Conservation (phyloP, 2,888 invertebrate species). For the Lycaena phlaeas region DNA sequence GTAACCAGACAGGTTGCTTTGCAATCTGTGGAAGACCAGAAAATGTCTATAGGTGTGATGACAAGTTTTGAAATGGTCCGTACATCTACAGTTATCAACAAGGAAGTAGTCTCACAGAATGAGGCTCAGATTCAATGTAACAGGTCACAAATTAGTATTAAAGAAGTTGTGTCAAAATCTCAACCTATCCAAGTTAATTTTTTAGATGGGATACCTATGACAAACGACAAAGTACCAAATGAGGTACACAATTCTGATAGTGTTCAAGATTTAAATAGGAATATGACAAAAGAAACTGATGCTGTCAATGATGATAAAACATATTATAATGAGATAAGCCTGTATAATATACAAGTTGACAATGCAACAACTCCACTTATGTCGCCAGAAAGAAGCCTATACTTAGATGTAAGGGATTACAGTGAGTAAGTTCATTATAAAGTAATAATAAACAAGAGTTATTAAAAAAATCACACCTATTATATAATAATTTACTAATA, state of each 20-base stretch:
- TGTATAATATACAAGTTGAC: constrained; percentile 59
- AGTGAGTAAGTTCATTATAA: constrained; percentile 48
- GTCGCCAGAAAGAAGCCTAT: constrained; percentile 60
- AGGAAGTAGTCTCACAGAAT: constrained; percentile 46
- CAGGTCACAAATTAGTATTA: constrained; percentile 55
- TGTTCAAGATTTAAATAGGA: constrained; percentile 8
- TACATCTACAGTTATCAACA: constrained; percentile 60
- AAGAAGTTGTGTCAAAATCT: constrained; percentile 42
- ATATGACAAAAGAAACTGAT: constrained; percentile 19
- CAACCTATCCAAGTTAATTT: constrained; percentile 49
- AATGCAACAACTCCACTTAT: constrained; percentile 59
- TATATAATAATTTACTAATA: no score
- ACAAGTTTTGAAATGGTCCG: constrained; percentile 78
- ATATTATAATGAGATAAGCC: constrained; percentile 56
- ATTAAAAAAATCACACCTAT: no score
- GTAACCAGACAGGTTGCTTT: constrained; percentile 41
- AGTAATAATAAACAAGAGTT: no score
- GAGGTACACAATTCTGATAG: constrained; percentile 10
- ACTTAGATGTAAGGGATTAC: constrained; percentile 61
- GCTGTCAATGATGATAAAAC: constrained; percentile 48
- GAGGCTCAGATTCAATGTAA: constrained; percentile 58
- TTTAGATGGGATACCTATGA: constrained; percentile 52
- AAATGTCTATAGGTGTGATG: constrained; percentile 81
- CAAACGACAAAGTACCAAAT: constrained; percentile 16
- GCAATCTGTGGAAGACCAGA: constrained; percentile 47